Evolutionary conservation across 2,888 invertebrate species (phyloP).

Genomic region (Patella pellucida): DNA sequence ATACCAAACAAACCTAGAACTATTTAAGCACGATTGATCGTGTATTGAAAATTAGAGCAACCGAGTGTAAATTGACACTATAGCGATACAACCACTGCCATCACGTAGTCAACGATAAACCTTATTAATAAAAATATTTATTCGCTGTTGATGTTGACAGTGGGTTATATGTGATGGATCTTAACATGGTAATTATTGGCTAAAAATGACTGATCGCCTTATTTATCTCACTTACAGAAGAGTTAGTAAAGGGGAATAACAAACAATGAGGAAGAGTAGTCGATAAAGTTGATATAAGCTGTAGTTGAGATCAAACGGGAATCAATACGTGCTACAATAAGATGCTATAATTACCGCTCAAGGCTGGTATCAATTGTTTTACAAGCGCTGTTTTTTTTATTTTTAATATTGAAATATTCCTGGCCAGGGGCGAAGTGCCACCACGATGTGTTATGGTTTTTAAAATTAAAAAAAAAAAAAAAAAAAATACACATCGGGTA

Average conservation of each 20-base stretch:
- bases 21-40: too few species aligned
- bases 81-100: too few species aligned
- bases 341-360: background rate
- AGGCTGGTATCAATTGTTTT: background rate
- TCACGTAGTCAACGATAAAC: too few species aligned
- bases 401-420: too few species aligned
- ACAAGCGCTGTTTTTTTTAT: too few species aligned
- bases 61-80: too few species aligned
- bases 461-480: too few species aligned
- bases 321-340: background rate
- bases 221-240: constrained; percentile 5
- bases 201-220: constrained; percentile 5
- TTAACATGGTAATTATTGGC: background rate
- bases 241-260: constrained; percentile 7
- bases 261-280: background rate
- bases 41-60: too few species aligned
- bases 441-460: too few species aligned
- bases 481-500: too few species aligned
- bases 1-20: too few species aligned
- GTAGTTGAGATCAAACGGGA: background rate
- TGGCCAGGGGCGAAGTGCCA: too few species aligned
- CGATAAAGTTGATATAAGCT: background rate
- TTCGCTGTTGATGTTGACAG: background rate
- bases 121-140: constrained; percentile 4
- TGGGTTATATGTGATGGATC: background rate